phyloP scores from a whole-genome alignment of 2,888 invertebrate genomes.

The Microplitis deprimator region DNA sequence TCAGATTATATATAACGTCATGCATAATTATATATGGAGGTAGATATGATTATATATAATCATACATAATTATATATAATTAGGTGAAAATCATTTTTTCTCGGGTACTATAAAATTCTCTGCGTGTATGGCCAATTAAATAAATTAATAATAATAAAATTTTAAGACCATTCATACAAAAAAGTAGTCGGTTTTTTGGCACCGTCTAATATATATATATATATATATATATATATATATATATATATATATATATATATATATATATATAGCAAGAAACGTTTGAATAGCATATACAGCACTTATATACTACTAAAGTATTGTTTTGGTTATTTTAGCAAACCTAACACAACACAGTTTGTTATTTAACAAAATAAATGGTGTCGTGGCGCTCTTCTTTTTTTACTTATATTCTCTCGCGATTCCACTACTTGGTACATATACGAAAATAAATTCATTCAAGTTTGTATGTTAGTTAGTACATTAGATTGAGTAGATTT shows the following conservation, averaged over 20 bases:
- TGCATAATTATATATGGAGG: too few relatives aligned
- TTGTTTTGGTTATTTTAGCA: slow-evolving; percentile 67
- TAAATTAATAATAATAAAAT: too few relatives aligned
- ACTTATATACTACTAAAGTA: neutral
- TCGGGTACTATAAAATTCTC: too few relatives aligned
- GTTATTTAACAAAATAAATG: slow-evolving; percentile 70
- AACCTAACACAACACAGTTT: slow-evolving; percentile 68
- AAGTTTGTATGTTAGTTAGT: slow-evolving; percentile 58
- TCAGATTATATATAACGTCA: too few relatives aligned
- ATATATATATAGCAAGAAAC: neutral
- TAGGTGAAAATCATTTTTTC: too few relatives aligned
- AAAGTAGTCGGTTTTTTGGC: too few relatives aligned
- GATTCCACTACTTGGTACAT: slow-evolving; percentile 57
- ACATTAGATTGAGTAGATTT: slow-evolving; percentile 28
- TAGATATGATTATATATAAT: too few relatives aligned
- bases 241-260: neutral
- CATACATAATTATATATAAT: too few relatives aligned
- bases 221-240: neutral
- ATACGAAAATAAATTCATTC: slow-evolving; percentile 61
- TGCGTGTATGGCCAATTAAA: too few relatives aligned
- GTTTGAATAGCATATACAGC: slow-evolving; percentile 30
- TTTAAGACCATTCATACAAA: too few relatives aligned
- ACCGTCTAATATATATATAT: neutral
- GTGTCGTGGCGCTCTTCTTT: slow-evolving; percentile 61
- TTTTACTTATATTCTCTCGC: slow-evolving; percentile 40